Conservation (phyloP, 2,888 invertebrate species). For the Escarpia spicata region DNA sequence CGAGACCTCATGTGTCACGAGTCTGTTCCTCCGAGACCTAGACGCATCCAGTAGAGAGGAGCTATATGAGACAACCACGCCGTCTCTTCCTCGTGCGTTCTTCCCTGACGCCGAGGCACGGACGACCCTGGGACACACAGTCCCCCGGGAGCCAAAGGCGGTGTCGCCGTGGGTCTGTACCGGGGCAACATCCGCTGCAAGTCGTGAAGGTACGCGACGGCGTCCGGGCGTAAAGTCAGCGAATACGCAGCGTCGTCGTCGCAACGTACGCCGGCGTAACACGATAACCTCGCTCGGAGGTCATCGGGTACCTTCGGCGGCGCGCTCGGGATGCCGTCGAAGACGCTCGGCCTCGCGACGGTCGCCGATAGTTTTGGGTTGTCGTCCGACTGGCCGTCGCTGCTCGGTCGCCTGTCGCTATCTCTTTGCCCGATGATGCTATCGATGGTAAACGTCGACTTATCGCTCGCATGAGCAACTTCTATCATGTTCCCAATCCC, state of each 20-base stretch:
- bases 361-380: not conserved
- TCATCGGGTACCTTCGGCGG: slow-evolving; percentile 59
- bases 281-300: slow-evolving; percentile 5
- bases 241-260: not conserved
- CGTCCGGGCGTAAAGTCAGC: not conserved
- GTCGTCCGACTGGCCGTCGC: slow-evolving; percentile 24
- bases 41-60: slow-evolving; percentile 4
- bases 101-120: not conserved
- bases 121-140: not conserved
- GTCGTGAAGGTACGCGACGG: not conserved
- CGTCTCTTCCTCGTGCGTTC: not conserved
- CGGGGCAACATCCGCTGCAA: not conserved
- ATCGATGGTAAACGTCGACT: slow-evolving; percentile 53
- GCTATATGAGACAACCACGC: not conserved
- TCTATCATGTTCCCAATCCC: not conserved
- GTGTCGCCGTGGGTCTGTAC: not conserved
- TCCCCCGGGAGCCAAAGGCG: not conserved
- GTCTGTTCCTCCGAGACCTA: not conserved
- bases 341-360: slow-evolving; percentile 50
- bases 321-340: slow-evolving; percentile 60
- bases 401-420: slow-evolving; percentile 17
- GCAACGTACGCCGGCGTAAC: not conserved
- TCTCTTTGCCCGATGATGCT: slow-evolving; percentile 51
- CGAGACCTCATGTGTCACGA: not conserved
- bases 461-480: slow-evolving; percentile 28